phyloP scores from a whole-genome alignment of 2,797 vertebrate genomes.

The Tolypeutes matacus region DNA sequence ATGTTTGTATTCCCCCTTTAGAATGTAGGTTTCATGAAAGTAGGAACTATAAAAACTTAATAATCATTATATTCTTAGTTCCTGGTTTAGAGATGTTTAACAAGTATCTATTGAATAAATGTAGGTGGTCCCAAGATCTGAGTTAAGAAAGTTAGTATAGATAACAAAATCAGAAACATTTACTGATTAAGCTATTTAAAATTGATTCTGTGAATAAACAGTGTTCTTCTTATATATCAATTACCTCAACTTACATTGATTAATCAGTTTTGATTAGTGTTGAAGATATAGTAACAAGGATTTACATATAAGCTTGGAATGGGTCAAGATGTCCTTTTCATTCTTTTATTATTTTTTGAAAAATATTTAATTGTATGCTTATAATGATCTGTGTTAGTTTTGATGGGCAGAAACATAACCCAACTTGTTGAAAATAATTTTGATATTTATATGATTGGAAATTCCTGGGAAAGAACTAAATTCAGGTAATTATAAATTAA shows the following conservation, averaged over 20 bases:
- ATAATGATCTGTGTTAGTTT: background rate
- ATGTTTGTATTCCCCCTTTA: background rate
- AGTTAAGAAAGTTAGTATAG: background rate
- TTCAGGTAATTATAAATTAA: background rate
- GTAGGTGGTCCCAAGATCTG: background rate
- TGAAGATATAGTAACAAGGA: background rate
- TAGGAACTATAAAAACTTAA: background rate
- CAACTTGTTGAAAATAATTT: background rate
- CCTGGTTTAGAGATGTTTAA: background rate
- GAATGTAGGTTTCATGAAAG: background rate
- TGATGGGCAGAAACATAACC: background rate
- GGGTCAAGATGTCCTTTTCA: background rate
- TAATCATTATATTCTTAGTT: background rate
- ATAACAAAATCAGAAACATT: background rate
- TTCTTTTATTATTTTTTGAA: background rate
- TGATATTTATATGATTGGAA: background rate
- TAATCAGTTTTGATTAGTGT: background rate
- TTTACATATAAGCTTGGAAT: background rate
- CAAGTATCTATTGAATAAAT: background rate
- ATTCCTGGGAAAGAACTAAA: background rate
- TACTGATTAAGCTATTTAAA: background rate
- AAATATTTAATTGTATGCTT: background rate
- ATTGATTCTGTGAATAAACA: background rate
- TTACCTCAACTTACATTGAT: background rate
- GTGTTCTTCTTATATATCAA: background rate